A percentile compares a stretch with the other conserved stretches of the same genome.
Conservation (phyloP, 2,888 invertebrate genomes). For the Encarsia formosa region DNA sequence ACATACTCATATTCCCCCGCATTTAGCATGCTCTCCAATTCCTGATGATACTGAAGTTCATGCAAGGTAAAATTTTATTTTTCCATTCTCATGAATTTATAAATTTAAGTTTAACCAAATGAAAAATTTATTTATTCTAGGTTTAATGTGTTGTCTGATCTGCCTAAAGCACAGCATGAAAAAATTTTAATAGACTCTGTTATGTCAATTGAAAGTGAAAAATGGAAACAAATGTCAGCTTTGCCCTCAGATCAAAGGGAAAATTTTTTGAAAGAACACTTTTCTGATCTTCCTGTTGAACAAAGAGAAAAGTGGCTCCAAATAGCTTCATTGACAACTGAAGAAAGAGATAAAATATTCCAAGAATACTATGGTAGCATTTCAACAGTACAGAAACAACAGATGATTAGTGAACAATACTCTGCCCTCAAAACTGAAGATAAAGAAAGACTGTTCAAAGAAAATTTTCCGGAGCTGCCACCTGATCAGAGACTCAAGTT, state of each 20-base stretch:
- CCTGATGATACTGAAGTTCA: constrained; percentile 63
- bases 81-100: background rate
- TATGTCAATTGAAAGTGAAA: constrained; percentile 46
- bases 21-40: constrained; percentile 93
- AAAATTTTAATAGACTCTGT: constrained; percentile 48
- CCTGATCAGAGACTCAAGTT: constrained; percentile 55
- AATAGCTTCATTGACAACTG: constrained; percentile 45
- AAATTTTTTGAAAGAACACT: constrained; percentile 45
- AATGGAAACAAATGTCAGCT: constrained; percentile 48
- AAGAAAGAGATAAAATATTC: constrained; percentile 46
- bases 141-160: constrained; percentile 44
- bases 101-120: constrained; percentile 17
- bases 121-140: constrained; percentile 20
- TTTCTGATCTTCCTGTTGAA: constrained; percentile 45
- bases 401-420: constrained; percentile 47
- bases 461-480: constrained; percentile 49
- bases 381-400: constrained; percentile 45
- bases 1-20: constrained; percentile 70
- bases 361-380: constrained; percentile 43
- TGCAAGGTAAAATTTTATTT: constrained; percentile 29
- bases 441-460: constrained; percentile 46
- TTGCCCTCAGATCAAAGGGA: constrained; percentile 46
- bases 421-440: constrained; percentile 46
- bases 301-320: constrained; percentile 47
- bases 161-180: constrained; percentile 47